Base-by-base conservation (phyloP, 2,797 vertebrate species). In the Selene dorsalis region DNA sequence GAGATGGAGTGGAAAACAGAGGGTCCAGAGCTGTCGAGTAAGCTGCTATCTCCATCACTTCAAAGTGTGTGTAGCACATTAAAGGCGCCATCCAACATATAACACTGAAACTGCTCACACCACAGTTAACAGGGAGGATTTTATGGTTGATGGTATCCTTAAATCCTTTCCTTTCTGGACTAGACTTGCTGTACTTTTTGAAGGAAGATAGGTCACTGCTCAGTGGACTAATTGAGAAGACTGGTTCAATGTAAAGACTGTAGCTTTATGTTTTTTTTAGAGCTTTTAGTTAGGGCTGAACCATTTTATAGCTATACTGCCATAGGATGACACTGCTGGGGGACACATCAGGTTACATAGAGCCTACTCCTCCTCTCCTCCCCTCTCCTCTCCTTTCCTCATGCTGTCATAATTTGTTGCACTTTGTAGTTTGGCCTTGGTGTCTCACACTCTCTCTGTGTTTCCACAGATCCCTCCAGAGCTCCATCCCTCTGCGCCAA, bases 41-140 rank as follows among this genome's bases (percentile, higher is more conserved):
- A 87, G 85, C 87, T 81, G 86, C 87, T 82, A 85, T 91, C 84
- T 89, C 75, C 70, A 89, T 90, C 84, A 81, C 87, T 88, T 90
- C 83, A 88, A 90, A 90, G 82, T 79, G 86, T 86, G 72, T 84
- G 71, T 35, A 73, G 45, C 83, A 83, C 87, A 87, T 90, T 89
- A 84, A 87, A 89, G 75, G 60, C n/a, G 1, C 56, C 80, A 84
- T 88, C 80, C 74, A 84, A 90, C 85, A 87, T 52, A 76, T 64
- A 52, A 63, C n/a, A 3, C 58, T 56, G 77, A 83, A 80, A 69
- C 55, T 43, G 80, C 85, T 88, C 79, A 79, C 69, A 77, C 66
- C 71, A 80, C 63, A 85, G 79, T 90, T 85, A 87, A 80, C 64
- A 58, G 26, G 67, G 66, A 82, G 50, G 69, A 43, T 82, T 76